phyloP scores from a whole-genome alignment of 2,797 vertebrate species.

The Geotrypetes seraphini region DNA sequence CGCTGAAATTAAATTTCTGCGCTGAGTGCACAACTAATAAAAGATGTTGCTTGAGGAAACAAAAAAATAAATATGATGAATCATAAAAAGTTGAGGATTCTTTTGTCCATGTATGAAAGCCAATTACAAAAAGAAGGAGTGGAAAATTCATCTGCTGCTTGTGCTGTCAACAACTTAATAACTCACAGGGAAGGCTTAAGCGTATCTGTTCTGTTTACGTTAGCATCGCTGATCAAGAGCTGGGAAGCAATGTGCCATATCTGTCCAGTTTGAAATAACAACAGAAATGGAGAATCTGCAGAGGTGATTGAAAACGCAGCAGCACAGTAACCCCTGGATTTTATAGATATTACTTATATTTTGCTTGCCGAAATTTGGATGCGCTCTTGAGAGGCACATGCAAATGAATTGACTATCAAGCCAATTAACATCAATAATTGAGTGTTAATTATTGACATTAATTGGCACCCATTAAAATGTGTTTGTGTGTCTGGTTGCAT shows the following conservation, averaged over 20 bases:
- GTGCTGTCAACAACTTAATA: slow-evolving; percentile 78
- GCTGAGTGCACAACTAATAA: slow-evolving; percentile 97
- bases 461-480: too few relatives aligned
- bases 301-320: too few relatives aligned
- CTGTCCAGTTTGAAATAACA: slow-evolving; percentile 2
- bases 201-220: slow-evolving; percentile 19
- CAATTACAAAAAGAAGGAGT: slow-evolving; percentile 89
- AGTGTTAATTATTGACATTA: too few relatives aligned
- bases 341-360: not conserved
- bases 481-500: too few relatives aligned
- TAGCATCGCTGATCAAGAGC: slow-evolving; percentile 26
- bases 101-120: slow-evolving; percentile 82
- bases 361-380: too few relatives aligned
- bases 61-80: slow-evolving; percentile 98
- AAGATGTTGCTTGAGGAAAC: slow-evolving; percentile 94
- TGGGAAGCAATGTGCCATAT: slow-evolving; percentile 8
- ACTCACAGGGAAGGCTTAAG: slow-evolving; percentile 46
- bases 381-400: slow-evolving; percentile 9
- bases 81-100: slow-evolving; percentile 77
- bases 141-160: slow-evolving; percentile 77
- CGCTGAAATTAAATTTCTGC: slow-evolving; percentile 94
- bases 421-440: too few relatives aligned
- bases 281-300: too few relatives aligned
- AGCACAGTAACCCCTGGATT: too few relatives aligned
- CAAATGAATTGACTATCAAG: too few relatives aligned